Evolutionary conservation across 2,888 invertebrate species (phyloP).

Genomic region (Sceliomorpha sp.): DNA sequence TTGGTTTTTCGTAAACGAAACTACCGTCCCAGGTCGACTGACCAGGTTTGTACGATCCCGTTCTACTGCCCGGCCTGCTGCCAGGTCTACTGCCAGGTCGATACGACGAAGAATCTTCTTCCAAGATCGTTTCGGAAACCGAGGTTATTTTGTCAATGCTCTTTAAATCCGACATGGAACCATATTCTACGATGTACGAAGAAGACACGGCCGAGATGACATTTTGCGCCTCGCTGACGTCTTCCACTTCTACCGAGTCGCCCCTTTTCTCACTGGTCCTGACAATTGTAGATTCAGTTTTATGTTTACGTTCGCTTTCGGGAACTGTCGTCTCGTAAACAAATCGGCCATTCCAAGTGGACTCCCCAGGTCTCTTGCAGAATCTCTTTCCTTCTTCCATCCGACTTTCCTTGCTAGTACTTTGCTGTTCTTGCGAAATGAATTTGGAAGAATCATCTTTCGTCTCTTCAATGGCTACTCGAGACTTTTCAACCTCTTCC

Average conservation of each 20-base stretch:
- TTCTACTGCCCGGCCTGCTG: constrained; percentile 28
- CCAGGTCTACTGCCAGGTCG: too few relatives aligned
- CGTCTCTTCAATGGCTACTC: background rate
- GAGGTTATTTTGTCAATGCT: constrained; percentile 65
- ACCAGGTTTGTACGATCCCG: constrained; percentile 57
- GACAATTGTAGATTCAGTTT: too few relatives aligned
- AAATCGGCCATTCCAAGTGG: constrained; percentile 83
- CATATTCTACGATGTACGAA: constrained; percentile 84
- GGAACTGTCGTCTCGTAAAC: constrained; percentile 82
- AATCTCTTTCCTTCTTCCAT: constrained; percentile 31
- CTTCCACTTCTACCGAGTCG: constrained; percentile 71
- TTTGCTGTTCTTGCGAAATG: constrained; percentile 54
- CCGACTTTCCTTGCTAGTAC: constrained; percentile 9
- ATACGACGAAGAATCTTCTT: constrained; percentile 68
- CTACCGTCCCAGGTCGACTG: constrained; percentile 83
- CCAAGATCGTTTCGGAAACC: constrained; percentile 68
- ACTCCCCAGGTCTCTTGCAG: constrained; percentile 65
- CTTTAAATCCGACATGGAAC: constrained; percentile 53
- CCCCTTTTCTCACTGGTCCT: constrained; percentile 62
- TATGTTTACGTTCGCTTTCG: too few relatives aligned
- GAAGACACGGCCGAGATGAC: constrained; percentile 83
- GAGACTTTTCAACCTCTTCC: background rate
- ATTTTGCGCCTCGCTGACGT: constrained; percentile 68
- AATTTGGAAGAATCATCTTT: constrained; percentile 53
- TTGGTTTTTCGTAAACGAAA: constrained; percentile 81